Evolutionary conservation across 2,888 invertebrate species (phyloP), one percentile per base, ranked within the genome.

Genomic region (Apamea monoglypha): DNA sequence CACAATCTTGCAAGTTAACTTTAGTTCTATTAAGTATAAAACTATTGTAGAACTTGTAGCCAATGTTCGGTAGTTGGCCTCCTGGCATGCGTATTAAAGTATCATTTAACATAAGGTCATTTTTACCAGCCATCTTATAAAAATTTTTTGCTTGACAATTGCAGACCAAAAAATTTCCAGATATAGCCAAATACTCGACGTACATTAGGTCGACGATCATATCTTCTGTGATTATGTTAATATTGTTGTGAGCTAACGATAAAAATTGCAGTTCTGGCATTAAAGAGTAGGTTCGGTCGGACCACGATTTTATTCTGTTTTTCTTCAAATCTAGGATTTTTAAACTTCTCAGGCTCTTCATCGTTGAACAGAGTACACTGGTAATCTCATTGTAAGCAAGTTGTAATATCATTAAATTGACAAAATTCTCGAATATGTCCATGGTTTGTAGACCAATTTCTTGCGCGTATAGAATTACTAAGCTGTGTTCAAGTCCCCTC

Each of bases 161-260:
- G 88, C 98, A 98, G 0, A 97, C 93, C 36, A 98, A 96, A 14
- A 96, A 96, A 89, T 98, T 98, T 0, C 95, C 95, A 0, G 97
- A 96, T 0, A 98, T 74, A 1, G 96, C 96, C 0, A 98, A 81
- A 77, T 95, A 97, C 0, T 94, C 90, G 1, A 97, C 80, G 0
- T 92, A 86, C 1, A 93, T 90, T 12, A 98, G 94, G 85, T 98
- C 98, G 25, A 92, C 85, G 0, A 97, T 90, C 97, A 98, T 98
- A 61, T 96, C 96, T 25, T 94, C 92, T 0, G 97, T 96, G 14
- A 98, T 94, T 14, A 97, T 88, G 73, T 97, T 97, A 16, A 98
- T 95, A 50, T 97, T 97, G 78, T 98, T 98, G 3, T 96, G 91
- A 40, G 92, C 94, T 8, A 98, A 67, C 2, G 96, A 95, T 0